phyloP scores from a whole-genome alignment of 2,888 invertebrate species.

The Acleris holmiana region DNA sequence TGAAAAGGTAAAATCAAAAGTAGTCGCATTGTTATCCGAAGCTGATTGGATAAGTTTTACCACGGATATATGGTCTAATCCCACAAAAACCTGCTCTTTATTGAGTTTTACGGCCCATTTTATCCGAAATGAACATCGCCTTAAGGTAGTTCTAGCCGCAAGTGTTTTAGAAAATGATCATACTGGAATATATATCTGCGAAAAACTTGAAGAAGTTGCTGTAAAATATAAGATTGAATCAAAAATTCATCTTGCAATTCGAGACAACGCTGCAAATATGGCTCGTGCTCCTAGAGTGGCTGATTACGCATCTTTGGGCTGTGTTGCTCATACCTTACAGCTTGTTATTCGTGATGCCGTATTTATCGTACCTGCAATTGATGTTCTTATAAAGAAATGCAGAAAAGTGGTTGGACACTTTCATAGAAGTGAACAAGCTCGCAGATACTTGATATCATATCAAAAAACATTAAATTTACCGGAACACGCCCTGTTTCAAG shows the following conservation, averaged over 20 bases:
- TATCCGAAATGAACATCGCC: conserved; percentile 27
- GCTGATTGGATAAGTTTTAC: conserved; percentile 10
- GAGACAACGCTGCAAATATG: conserved; percentile 36
- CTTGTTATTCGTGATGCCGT: conserved; percentile 34
- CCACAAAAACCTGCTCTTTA: conserved; percentile 37
- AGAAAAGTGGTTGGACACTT: conserved; percentile 26
- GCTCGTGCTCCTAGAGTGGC: conserved; percentile 8
- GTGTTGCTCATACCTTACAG: conserved; percentile 37
- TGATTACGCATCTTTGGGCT: conserved; percentile 36
- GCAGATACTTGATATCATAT: conserved; percentile 25
- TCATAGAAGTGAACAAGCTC: conserved; percentile 29
- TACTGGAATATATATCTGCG: background rate
- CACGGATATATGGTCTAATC: conserved; percentile 38
- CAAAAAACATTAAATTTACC: conserved; percentile 22
- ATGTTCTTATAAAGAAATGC: conserved; percentile 30
- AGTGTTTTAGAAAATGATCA: conserved; percentile 33
- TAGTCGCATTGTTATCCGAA: conserved; percentile 17
- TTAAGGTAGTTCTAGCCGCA: conserved; percentile 31
- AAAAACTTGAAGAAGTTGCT: conserved; percentile 6
- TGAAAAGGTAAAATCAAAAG: conserved; percentile 32
- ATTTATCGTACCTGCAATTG: conserved; percentile 30
- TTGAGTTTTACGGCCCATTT: conserved; percentile 38
- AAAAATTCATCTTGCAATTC: conserved; percentile 12
- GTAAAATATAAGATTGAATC: conserved; percentile 6
- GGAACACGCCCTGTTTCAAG: background rate